phyloP scores from a whole-genome alignment of 2,113 vertebrate species.

The Lampris incognitus region DNA sequence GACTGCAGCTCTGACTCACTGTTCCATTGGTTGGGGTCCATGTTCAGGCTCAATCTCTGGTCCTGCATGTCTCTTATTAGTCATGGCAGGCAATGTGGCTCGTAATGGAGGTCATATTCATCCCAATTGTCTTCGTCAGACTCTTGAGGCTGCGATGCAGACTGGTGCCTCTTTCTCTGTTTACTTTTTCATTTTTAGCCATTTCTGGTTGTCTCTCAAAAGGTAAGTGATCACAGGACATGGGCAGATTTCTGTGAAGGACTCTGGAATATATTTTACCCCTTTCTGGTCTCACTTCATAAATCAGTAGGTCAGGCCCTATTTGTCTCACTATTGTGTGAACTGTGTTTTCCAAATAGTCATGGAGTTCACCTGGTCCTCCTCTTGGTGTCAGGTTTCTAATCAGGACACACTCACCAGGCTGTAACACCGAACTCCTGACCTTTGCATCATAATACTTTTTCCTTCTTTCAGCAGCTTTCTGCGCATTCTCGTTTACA shows the following conservation, averaged over 20 bases:
- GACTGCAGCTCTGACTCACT: not conserved
- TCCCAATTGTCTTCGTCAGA: not conserved
- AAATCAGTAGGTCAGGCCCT: slow-evolving; percentile 2
- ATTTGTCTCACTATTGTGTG: not conserved
- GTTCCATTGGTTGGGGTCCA: not conserved
- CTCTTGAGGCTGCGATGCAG: not conserved
- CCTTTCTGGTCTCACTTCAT: slow-evolving; percentile 20
- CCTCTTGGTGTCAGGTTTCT: too few species aligned
- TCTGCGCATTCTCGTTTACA: too few species aligned
- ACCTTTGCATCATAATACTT: too few species aligned
- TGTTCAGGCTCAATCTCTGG: not conserved
- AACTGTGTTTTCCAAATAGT: slow-evolving; percentile 11
- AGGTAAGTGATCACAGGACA: not conserved
- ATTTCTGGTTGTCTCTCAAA: not conserved
- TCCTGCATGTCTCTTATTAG: not conserved
- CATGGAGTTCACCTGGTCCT: too few species aligned
- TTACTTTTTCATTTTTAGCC: not conserved
- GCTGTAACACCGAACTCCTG: too few species aligned
- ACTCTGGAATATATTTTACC: slow-evolving; percentile 22
- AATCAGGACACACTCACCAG: too few species aligned
- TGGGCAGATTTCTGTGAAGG: slow-evolving; percentile 23
- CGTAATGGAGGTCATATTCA: slow-evolving; percentile 5
- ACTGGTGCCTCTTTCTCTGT: not conserved
- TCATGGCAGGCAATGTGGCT: slow-evolving; percentile 1
- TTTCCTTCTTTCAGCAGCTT: too few species aligned